Base-by-base conservation (phyloP, 37 sponge, comb jelly and placozoan genomes). In the Halisarca cf. caerulea region DNA sequence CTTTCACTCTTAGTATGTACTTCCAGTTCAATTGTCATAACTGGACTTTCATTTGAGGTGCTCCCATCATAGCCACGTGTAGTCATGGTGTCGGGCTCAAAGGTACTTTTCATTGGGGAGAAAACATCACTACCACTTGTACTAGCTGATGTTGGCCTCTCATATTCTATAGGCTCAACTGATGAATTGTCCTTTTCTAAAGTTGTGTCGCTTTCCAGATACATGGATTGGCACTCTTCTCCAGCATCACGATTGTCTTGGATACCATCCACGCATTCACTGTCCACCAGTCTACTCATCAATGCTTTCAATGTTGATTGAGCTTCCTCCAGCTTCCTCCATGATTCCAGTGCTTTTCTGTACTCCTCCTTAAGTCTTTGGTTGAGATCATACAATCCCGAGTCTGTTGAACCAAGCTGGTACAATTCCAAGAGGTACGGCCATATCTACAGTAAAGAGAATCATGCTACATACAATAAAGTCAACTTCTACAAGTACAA, bases 341-440 rank as follows among this genome's bases (percentile, higher is more conserved):
- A 90, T 38, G 85, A 78, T 6, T 14, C 37, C 40, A 90, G 34
- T 2, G 66, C 9, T 14, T 33, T 14, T 14, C 41, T 5, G 66
- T 89, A 94, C 3, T 11, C 25, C 6, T 78, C 57, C 0, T 66
- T 60, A 25, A 0, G 20, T 21, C 73, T 39, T 0, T 27, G 30
- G 8, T 59, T 20, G 23, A 90, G 58, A 11, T 40, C 44, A 27
- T 54, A 51, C 40, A 34, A 61, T 35, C 86, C 75, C 0, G 73
- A 73, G n/a, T 66, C 11, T 0, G 66, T 54, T 27, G 59, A 80
- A 0, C 42, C 78, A 34, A 64, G n/a, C 0, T 81, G 86, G 37
- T 84, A 93, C 71, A 90, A 43, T 0, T 89, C 87, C 37, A 96
- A 80, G 3, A 96, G 64, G 59, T 83, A 86, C 3, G 96, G 96